A percentile compares a stretch with the other conserved stretches of the same genome.
Conservation (phyloP, 2,888 invertebrate genomes). For the Zaprionus bogoriensis region DNA sequence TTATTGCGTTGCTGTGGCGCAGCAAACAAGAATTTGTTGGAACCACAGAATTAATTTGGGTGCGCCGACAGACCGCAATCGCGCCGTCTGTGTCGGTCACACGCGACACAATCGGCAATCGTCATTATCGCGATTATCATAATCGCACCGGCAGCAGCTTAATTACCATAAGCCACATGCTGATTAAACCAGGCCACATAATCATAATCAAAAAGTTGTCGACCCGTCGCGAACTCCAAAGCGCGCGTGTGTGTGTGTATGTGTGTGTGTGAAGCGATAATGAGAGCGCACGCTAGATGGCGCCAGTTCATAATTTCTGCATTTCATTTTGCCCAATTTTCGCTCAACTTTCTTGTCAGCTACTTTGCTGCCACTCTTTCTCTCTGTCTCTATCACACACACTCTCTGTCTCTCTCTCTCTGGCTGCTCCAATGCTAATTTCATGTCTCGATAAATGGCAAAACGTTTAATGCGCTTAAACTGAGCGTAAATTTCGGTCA, state of each 20-base stretch:
- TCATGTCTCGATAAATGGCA: constrained; percentile 38
- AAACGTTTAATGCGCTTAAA: constrained; percentile 56
- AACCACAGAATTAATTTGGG: constrained; percentile 36
- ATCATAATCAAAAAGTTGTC: constrained; percentile 60
- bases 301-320: constrained; percentile 51
- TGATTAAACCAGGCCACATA: constrained; percentile 46
- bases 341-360: constrained; percentile 16
- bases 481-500: constrained; percentile 49
- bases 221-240: constrained; percentile 23
- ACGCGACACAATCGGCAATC: not conserved
- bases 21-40: not conserved
- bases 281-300: constrained; percentile 43
- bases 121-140: constrained; percentile 26
- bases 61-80: constrained; percentile 23
- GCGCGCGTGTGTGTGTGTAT: constrained; percentile 3
- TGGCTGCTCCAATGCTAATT: constrained; percentile 16
- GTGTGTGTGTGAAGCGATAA: constrained; percentile 18
- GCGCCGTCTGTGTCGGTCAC: not conserved
- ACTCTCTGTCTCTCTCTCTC: not conserved
- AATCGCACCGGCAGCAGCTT: constrained; percentile 44
- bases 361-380: not conserved
- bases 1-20: not conserved
- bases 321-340: constrained; percentile 37
- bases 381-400: not conserved
- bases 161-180: constrained; percentile 52